Conservation (phyloP, 2,888 invertebrate species). For the Nymphalis urticae region DNA sequence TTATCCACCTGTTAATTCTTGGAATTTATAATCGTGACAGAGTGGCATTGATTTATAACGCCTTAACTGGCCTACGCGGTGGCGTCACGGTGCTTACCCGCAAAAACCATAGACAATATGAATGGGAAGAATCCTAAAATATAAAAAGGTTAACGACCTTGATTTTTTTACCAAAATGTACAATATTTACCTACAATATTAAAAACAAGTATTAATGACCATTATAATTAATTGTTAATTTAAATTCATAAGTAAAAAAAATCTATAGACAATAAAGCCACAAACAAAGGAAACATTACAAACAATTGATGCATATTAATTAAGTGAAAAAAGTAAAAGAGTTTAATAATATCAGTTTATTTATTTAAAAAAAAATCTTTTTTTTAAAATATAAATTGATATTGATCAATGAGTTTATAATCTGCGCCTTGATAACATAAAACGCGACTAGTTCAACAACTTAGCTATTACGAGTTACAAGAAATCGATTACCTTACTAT, state of each 20-base stretch:
- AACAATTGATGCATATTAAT: no score
- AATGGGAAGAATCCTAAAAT: conserved; percentile 23
- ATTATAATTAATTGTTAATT: no score
- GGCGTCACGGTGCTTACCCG: conserved; percentile 5
- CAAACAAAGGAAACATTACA: no score
- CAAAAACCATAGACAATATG: conserved; percentile 24
- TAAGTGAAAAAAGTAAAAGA: no score
- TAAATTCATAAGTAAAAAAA: no score
- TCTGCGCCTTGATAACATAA: neutral
- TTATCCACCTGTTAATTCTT: conserved; percentile 24
- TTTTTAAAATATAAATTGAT: neutral
- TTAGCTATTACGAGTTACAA: conserved; percentile 8
- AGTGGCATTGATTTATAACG: conserved; percentile 26
- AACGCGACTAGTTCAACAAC: conserved; percentile 7
- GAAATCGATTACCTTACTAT: conserved; percentile 17
- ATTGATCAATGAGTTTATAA: conserved; percentile 9
- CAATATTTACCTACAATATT: neutral
- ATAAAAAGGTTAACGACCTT: conserved; percentile 2
- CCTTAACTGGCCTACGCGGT: conserved; percentile 4
- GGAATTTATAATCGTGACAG: conserved; percentile 18
- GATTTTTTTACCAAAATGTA: neutral
- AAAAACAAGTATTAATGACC: neutral
- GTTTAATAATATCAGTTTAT: no score
- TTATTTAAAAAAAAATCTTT: neutral
- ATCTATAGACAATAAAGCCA: no score